Percentiles rank a stretch among this genome's conserved stretches.
These are phyloP conservation scores for Euschistus heros DNA, from an alignment of 1,140 invertebrate genomes.

Conservation along the genomic window DNA sequence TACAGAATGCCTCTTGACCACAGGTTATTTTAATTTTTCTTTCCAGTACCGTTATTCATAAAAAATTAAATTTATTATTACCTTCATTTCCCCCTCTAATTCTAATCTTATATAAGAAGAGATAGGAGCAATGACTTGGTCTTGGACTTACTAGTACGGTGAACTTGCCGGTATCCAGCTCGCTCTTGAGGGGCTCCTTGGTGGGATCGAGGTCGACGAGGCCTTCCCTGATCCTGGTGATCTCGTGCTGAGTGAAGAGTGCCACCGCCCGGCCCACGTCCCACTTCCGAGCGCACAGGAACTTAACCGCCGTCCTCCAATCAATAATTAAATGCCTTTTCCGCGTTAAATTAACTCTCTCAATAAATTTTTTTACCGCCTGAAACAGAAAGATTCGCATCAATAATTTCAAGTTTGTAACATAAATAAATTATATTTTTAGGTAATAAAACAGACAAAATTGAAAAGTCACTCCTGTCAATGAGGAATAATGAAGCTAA, in stretches of 20 bases:
- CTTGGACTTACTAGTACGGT: conserved; percentile 70
- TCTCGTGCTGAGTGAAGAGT: conserved; percentile 84
- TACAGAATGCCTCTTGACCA: no score
- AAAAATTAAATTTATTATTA: no score
- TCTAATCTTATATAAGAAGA: no score
- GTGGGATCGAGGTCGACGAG: conserved; percentile 69
- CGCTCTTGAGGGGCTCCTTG: conserved; percentile 68
- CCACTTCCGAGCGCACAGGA: conserved; percentile 89
- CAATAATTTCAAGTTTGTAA: no score
- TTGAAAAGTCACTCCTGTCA: no score
- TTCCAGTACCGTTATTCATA: no score
- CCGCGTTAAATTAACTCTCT: conserved; percentile 55
- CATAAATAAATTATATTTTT: no score
- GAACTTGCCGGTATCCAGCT: conserved; percentile 90
- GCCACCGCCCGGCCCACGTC: conserved; percentile 78
- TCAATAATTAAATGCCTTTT: conserved; percentile 44
- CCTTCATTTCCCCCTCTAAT: no score
- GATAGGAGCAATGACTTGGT: neutral
- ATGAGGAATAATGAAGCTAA: no score
- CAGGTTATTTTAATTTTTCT: no score
- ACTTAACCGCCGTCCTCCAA: conserved; percentile 83
- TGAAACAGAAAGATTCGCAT: conserved; percentile 37
- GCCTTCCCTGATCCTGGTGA: conserved; percentile 72
- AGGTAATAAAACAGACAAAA: no score
- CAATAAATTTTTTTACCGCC: conserved; percentile 68